phyloP scores from a whole-genome alignment of 2,888 invertebrate species.

The Oscheius sp. region DNA sequence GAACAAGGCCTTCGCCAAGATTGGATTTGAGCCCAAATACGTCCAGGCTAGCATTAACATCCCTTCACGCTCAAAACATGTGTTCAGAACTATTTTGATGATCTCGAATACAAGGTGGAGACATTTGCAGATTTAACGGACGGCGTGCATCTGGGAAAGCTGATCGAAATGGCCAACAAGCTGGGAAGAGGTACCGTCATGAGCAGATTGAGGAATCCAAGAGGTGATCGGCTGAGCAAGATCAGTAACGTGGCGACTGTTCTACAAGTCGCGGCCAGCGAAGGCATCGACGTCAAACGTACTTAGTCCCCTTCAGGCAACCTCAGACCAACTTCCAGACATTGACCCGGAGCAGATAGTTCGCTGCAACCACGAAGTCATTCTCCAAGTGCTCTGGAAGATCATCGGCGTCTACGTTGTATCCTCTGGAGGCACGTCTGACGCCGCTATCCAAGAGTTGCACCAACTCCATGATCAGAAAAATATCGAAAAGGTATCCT shows the following conservation, averaged over 20 bases:
- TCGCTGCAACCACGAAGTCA: slow-evolving; percentile 44
- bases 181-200: slow-evolving; percentile 32
- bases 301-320: background rate
- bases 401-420: slow-evolving; percentile 49
- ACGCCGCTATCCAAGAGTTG: slow-evolving; percentile 2
- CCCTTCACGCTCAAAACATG: background rate
- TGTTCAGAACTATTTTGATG: slow-evolving; percentile 47
- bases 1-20: slow-evolving; percentile 40
- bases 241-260: slow-evolving; percentile 51
- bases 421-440: background rate
- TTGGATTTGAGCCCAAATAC: slow-evolving; percentile 44
- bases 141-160: slow-evolving; percentile 51
- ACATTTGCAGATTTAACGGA: slow-evolving; percentile 47
- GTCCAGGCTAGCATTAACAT: slow-evolving; percentile 30
- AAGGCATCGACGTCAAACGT: slow-evolving; percentile 35
- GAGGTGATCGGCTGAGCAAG: slow-evolving; percentile 57
- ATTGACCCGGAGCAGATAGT: slow-evolving; percentile 42
- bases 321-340: slow-evolving; percentile 4
- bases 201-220: slow-evolving; percentile 45
- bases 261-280: slow-evolving; percentile 35
- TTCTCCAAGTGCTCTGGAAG: slow-evolving; percentile 47
- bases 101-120: slow-evolving; percentile 46
- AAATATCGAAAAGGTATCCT: background rate
- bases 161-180: slow-evolving; percentile 19
- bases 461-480: background rate